phyloP scores from a whole-genome alignment of 2,888 invertebrate species.

The Apodemia zela region DNA sequence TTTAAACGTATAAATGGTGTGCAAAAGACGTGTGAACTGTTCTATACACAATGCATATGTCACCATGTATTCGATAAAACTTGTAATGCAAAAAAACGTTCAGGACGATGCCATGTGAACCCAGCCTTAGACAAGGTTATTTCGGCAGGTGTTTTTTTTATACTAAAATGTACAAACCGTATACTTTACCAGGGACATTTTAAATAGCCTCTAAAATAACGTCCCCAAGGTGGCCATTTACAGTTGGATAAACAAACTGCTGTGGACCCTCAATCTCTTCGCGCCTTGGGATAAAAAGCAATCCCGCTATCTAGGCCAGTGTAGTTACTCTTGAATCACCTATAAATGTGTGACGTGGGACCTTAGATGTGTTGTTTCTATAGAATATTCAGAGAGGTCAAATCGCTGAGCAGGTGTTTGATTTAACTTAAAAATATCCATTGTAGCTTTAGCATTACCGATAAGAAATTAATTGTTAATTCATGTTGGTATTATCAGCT shows the following conservation, averaged over 20 bases:
- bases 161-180: background rate
- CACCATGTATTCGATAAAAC: too few species aligned
- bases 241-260: background rate
- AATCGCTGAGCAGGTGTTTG: background rate
- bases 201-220: background rate
- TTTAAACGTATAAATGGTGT: too few species aligned
- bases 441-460: background rate
- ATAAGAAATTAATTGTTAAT: too few species aligned
- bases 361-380: background rate
- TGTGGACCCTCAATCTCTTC: slow-evolving; percentile 11
- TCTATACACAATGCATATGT: too few species aligned
- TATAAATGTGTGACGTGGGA: slow-evolving; percentile 3
- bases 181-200: background rate
- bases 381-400: background rate
- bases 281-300: slow-evolving; percentile 14
- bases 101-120: too few species aligned
- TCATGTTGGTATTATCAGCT: too few species aligned
- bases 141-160: background rate
- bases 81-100: too few species aligned
- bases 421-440: background rate
- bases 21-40: too few species aligned
- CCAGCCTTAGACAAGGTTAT: too few species aligned
- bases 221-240: background rate
- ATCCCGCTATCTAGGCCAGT: slow-evolving; percentile 12
- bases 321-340: slow-evolving; percentile 15